Evolutionary conservation across 92 coral and sea anemone species (phyloP).

Genomic region (Desmophyllum pertusum): DNA sequence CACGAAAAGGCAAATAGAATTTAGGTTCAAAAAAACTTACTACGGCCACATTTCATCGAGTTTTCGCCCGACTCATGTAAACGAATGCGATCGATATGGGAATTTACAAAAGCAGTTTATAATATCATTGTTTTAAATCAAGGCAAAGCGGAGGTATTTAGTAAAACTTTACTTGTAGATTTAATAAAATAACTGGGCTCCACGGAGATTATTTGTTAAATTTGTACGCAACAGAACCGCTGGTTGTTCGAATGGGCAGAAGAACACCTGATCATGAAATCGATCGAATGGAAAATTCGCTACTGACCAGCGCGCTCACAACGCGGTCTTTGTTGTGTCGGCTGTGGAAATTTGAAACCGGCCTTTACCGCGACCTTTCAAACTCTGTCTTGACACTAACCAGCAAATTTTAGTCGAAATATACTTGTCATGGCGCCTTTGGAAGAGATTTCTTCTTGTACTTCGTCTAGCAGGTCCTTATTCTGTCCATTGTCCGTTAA

Average conservation of each 20-base stretch:
- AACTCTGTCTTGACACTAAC: background rate
- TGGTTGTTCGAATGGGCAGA: background rate
- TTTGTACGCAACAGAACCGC: background rate
- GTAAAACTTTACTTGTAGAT: background rate
- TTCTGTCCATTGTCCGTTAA: constrained; percentile 16
- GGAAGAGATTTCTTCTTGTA: background rate
- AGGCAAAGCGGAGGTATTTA: background rate
- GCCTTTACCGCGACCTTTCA: background rate
- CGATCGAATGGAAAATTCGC: background rate
- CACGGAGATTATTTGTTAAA: background rate
- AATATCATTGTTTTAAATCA: background rate
- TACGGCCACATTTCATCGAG: constrained; percentile 5
- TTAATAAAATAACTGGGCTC: background rate
- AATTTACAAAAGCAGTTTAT: constrained; percentile 19
- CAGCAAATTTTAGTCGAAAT: background rate
- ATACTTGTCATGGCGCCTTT: background rate
- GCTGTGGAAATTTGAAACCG: constrained; percentile 19
- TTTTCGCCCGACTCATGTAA: background rate
- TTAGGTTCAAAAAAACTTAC: background rate
- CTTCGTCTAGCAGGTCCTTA: background rate
- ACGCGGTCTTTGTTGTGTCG: constrained; percentile 33
- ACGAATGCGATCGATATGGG: constrained; percentile 25
- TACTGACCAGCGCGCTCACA: constrained; percentile 1
- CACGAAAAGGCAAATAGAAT: constrained; percentile 1
- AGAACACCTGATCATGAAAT: background rate